Base-by-base conservation (phyloP, 2,797 vertebrate genomes). In the Tapera naevia region DNA sequence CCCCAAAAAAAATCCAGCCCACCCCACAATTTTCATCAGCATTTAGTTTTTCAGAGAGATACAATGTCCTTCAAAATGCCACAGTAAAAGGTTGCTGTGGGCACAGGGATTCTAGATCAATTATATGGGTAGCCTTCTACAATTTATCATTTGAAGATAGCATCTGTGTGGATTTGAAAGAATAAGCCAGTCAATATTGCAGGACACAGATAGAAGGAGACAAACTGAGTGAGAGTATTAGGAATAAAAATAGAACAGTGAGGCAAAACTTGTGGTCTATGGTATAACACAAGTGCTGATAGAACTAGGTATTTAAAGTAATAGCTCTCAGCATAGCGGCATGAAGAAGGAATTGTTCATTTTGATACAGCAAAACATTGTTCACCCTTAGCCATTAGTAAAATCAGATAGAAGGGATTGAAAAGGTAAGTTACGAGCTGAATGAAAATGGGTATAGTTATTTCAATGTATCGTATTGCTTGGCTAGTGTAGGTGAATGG, bases 101-200 rank as follows among this genome's bases (percentile, higher is more conserved):
- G 97, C 97, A 85, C 35, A 57, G 60, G 91, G 95, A 97, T 97
- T 98, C 83, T 78, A 94, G 98, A 98, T 98, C 98, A 98, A 98
- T 99, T 98, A 97, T 98, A 89, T 94, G 97, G 97, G 89, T 89
- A 97, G 95, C 97, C 75, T 93, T 96, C 94, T 96, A 91, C 81
- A 95, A 97, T 98, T 98, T 97, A 97, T 98, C 98, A 97, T 97
- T 95, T 93, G 95, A 90, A 97, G 98, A 98, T 98, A 98, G 74
- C 97, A 98, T 99, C 98, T 96, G 58, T 96, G 95, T 97, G 96
- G 83, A 94, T 97, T 94, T 92, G 94, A 97, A 97, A 92, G 88
- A 89, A 88, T 90, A 92, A 88, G 46, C 64, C 91, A 88, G 97
- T 97, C 96, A 97, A 93, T 97, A 96, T 96, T 53, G 28, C 83